Conservation (phyloP, 2,113 vertebrate genomes). For the Odocoileus virginianus region DNA sequence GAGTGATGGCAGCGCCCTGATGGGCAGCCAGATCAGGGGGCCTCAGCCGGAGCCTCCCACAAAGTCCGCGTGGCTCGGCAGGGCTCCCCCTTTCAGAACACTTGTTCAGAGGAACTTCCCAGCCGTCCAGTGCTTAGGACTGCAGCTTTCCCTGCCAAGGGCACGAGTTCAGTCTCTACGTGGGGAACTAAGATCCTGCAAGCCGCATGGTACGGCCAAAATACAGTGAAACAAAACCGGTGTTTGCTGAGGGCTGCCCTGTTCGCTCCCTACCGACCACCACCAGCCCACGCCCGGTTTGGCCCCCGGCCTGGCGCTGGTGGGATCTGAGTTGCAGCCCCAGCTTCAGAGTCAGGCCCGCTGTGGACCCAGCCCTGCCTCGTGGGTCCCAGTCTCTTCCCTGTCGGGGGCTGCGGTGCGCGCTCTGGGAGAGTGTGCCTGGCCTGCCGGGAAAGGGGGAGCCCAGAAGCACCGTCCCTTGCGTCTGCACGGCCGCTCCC, state of each 20-base stretch:
- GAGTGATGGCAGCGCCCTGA: fast-evolving
- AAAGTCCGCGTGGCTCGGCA: fast-evolving
- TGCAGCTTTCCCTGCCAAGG: not conserved
- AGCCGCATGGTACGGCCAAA: fast-evolving
- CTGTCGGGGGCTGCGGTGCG: fast-evolving
- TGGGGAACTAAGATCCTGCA: not conserved
- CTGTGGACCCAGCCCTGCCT: not conserved
- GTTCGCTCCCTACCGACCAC: fast-evolving
- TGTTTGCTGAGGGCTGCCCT: fast-evolving
- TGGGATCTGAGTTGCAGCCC: not conserved
- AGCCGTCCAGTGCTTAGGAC: not conserved
- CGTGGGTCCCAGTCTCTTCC: not conserved
- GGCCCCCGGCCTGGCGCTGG: not conserved
- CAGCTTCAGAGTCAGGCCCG: not conserved
- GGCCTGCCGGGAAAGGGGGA: fast-evolving
- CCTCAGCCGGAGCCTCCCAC: fast-evolving
- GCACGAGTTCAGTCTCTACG: not conserved
- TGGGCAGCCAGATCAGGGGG: fast-evolving
- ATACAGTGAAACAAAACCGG: fast-evolving
- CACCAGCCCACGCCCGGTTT: fast-evolving
- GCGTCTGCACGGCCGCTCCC: fast-evolving
- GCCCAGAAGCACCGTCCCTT: fast-evolving
- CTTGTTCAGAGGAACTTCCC: not conserved
- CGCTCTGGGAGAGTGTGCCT: not conserved
- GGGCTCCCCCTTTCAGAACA: fast-evolving